Evolutionary conservation across 1,140 invertebrate species (phyloP).

Genomic region (Oryctes rhinoceros): DNA sequence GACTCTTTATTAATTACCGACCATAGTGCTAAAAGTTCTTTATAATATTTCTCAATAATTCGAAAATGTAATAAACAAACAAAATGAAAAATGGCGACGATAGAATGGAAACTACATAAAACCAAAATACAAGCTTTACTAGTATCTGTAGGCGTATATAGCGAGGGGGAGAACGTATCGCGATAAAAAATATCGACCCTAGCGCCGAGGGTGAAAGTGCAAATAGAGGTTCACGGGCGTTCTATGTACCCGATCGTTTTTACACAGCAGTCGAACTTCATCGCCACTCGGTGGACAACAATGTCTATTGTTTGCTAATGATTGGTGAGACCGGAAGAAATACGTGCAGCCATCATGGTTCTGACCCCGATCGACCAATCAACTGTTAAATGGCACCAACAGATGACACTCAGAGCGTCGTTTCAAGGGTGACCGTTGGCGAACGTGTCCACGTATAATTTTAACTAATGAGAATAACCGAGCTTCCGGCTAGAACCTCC

Average conservation of each 20-base stretch:
- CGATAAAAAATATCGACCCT: not conserved
- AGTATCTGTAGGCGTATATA: not conserved
- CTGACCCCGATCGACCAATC: conserved; percentile 35
- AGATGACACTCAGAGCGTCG: conserved; percentile 15
- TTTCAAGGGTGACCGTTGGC: not conserved
- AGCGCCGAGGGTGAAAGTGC: conserved; percentile 16
- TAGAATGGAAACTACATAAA: not conserved
- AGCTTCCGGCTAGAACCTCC: not conserved
- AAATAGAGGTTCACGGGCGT: conserved; percentile 6
- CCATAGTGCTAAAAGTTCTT: too few species aligned
- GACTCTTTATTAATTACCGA: too few species aligned
- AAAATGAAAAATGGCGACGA: not conserved
- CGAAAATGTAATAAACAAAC: not conserved
- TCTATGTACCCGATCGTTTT: conserved; percentile 1
- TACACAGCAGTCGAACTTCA: conserved; percentile 39
- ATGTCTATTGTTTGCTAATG: conserved; percentile 44
- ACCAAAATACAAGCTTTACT: not conserved
- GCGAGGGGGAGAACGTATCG: not conserved
- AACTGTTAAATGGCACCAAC: conserved; percentile 37
- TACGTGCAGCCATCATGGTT: conserved; percentile 39
- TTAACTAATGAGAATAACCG: conserved; percentile 22
- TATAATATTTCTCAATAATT: too few species aligned
- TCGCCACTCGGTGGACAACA: conserved; percentile 31
- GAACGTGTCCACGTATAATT: conserved; percentile 30
- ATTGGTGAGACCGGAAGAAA: conserved; percentile 39